A percentile compares a stretch with the other conserved stretches of the same genome.
phyloP scores from a whole-genome alignment of 2,113 vertebrate species.

The Anhinga rufa region DNA sequence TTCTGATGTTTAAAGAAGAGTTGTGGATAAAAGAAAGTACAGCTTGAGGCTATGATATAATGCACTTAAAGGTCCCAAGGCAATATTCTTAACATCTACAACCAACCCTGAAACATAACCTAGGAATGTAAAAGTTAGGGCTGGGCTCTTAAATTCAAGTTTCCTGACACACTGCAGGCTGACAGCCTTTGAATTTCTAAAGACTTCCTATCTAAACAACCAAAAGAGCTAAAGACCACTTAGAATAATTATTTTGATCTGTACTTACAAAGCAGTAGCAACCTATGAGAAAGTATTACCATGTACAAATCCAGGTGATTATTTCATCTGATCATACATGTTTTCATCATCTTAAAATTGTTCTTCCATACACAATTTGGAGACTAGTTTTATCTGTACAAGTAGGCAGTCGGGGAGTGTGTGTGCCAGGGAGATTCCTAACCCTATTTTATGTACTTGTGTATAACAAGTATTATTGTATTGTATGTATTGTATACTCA shows the following conservation, averaged over 20 bases:
- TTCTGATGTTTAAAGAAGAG: slow-evolving; percentile 38
- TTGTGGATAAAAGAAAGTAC: background rate
- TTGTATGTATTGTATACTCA: no score
- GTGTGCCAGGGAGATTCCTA: background rate
- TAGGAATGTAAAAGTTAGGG: background rate
- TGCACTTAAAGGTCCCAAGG: slow-evolving; percentile 46
- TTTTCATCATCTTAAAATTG: background rate
- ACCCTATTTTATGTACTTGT: background rate
- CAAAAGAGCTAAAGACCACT: background rate
- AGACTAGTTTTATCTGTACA: background rate
- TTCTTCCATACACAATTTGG: background rate
- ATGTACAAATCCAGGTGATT: background rate
- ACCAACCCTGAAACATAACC: background rate
- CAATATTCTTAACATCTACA: slow-evolving; percentile 18
- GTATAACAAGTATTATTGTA: background rate
- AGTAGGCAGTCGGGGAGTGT: background rate
- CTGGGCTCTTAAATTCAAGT: slow-evolving; percentile 11
- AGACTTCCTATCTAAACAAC: background rate
- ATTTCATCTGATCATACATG: background rate
- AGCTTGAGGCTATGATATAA: slow-evolving; percentile 15
- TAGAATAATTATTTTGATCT: slow-evolving; percentile 13
- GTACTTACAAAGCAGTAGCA: background rate
- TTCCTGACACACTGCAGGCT: background rate
- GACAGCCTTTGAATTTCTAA: slow-evolving; percentile 41
- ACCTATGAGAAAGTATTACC: background rate